Conservation (phyloP, 1,140 invertebrate species). For the Trinorchestia longiramus region DNA sequence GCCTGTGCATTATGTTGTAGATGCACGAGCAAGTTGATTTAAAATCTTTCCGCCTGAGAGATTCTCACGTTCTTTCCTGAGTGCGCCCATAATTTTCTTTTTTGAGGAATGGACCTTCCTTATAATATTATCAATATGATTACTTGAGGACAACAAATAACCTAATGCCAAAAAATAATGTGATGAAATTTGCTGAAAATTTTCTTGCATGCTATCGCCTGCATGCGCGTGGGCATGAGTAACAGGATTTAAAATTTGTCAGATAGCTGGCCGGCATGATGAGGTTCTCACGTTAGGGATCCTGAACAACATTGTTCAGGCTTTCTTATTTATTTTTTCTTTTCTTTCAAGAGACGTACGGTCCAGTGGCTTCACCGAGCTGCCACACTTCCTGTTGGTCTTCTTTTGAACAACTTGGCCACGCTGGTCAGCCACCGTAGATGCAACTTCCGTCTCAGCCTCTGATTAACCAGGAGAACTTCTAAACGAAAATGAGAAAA, state of each 20-base stretch:
- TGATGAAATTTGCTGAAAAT: neutral
- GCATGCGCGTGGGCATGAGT: neutral
- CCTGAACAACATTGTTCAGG: neutral
- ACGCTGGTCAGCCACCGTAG: neutral
- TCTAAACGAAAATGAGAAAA: neutral
- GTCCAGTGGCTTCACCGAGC: constrained; percentile 3
- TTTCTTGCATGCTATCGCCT: neutral
- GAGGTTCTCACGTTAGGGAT: neutral
- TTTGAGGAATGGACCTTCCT: neutral
- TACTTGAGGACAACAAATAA: neutral
- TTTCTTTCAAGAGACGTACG: neutral
- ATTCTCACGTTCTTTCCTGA: neutral
- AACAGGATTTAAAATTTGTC: neutral
- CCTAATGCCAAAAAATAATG: neutral
- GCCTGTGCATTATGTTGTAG: neutral
- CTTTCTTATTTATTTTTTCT: neutral
- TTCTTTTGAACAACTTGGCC: constrained; percentile 8
- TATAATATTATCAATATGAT: neutral
- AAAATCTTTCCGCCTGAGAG: neutral
- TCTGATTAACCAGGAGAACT: neutral
- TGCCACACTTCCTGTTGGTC: constrained; percentile 41
- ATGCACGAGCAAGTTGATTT: neutral
- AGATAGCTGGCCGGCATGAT: neutral
- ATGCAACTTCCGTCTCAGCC: neutral
- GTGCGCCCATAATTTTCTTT: neutral